Base-by-base conservation (phyloP, 2,888 invertebrate species). In the Dioctria linearis region DNA sequence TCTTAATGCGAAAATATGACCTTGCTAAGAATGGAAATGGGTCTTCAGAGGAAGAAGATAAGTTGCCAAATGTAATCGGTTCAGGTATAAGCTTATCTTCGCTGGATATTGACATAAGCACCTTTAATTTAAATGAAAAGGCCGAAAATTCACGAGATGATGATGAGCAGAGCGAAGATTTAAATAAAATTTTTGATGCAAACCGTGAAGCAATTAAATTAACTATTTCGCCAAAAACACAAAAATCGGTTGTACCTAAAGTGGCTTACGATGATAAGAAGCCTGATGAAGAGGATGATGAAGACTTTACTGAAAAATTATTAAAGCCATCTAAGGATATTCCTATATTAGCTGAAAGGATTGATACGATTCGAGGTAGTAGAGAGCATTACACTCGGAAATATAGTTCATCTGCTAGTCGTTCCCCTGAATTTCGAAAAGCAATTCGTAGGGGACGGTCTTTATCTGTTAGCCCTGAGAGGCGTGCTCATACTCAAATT, bases 151-250 rank as follows among this genome's bases (percentile, higher is more conserved):
- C 43, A 11, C 11, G 8, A 42, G 59, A 57, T 1, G 25, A 59
- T 8, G 43, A 42, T 59, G 43, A 75, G 13, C 1, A 59, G 1
- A 1, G 42, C 40, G 59, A 42, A n/a, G 66, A 65, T 37, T 5
- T 51, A 5, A 37, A 63, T 61, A 87, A 86, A 57, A 88, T 88
- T 3, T 88, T 88, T 59, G 86, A 88, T 83, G 84, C 85, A 3
- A 88, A 88, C 83, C 86, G 88, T 4, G 88, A 88, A 81, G 85
- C 87, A 4, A 88, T 88, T 37, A 88, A 88, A 81, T 49, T 88
- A 73, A 88, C 86, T 4, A 86, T 88, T 67, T 87, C 88, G 0
- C 88, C 87, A 8, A 88, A 88, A 78, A 80, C 86, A 2, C 83
- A 86, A 0, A 85, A 86, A 3, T 86, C 87, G 13, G 84, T 86